Evolutionary conservation across 2,113 vertebrate genomes (phyloP).

Genomic region (Semnornis frantzii): DNA sequence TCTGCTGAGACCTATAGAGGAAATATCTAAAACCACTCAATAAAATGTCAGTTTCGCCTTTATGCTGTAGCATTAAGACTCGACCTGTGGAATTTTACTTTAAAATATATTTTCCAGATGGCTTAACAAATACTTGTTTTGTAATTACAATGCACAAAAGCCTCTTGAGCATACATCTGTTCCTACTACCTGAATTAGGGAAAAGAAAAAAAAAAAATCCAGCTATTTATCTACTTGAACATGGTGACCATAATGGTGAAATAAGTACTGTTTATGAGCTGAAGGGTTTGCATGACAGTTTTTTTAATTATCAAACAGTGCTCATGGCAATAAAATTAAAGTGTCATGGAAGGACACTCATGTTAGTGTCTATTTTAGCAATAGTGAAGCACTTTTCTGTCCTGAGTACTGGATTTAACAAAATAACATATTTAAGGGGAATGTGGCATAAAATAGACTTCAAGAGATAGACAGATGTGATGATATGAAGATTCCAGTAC

Average conservation of each 20-base stretch:
- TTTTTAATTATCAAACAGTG: background rate
- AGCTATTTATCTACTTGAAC: background rate
- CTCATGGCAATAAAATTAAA: background rate
- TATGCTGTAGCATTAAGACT: background rate
- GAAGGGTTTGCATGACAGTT: background rate
- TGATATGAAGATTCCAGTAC: background rate
- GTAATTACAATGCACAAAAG: background rate
- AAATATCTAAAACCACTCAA: background rate
- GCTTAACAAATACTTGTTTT: background rate
- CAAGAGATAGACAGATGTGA: background rate
- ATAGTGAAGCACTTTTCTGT: background rate
- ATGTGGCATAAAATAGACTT: background rate
- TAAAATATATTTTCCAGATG: background rate
- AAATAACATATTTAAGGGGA: background rate
- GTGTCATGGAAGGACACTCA: background rate
- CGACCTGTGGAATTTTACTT: background rate
- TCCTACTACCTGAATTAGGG: background rate
- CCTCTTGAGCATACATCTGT: background rate
- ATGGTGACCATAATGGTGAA: accelerated
- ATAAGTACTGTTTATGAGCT: background rate
- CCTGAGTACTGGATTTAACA: background rate
- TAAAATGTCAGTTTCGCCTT: background rate
- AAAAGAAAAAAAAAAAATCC: background rate
- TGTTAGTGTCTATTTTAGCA: background rate
- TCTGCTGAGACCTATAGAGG: background rate